Conservation (phyloP, 2,113 vertebrate species). For the Pionites leucogaster region DNA sequence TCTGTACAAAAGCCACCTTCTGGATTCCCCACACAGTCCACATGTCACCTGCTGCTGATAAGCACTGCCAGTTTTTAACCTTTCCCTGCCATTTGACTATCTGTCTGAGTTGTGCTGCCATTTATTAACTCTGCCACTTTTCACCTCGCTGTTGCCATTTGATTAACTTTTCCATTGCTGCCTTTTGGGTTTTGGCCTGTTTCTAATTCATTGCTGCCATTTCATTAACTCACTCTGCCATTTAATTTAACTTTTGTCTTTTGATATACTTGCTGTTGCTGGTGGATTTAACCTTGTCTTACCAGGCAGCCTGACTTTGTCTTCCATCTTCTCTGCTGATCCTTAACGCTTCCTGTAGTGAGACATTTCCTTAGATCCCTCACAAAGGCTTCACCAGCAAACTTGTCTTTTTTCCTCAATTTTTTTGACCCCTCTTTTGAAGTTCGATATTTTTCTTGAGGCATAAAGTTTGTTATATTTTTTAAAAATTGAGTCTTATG, state of each 20-base stretch:
- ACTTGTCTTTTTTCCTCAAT: neutral
- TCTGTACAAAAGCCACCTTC: neutral
- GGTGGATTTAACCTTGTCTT: neutral
- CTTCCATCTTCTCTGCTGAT: neutral
- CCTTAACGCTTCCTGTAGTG: neutral
- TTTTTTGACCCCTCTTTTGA: neutral
- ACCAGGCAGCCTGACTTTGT: neutral
- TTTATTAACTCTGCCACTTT: constrained; percentile 47
- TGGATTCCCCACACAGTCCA: neutral
- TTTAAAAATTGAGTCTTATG: neutral
- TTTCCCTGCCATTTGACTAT: neutral
- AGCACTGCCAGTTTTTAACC: constrained; percentile 20
- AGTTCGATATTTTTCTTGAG: neutral
- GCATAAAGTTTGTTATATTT: neutral
- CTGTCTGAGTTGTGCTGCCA: neutral
- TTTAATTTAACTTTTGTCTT: constrained; percentile 47
- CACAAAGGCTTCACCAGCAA: neutral
- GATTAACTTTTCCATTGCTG: constrained; percentile 26
- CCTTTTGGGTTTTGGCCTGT: constrained; percentile 6
- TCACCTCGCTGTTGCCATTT: constrained; percentile 35
- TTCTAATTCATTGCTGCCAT: constrained; percentile 30
- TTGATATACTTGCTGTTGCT: constrained; percentile 1
- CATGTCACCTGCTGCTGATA: neutral
- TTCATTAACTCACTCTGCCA: constrained; percentile 19
- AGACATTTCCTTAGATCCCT: neutral